phyloP scores from a whole-genome alignment of 2,113 vertebrate species.

The Pomatostomus ruficeps region DNA sequence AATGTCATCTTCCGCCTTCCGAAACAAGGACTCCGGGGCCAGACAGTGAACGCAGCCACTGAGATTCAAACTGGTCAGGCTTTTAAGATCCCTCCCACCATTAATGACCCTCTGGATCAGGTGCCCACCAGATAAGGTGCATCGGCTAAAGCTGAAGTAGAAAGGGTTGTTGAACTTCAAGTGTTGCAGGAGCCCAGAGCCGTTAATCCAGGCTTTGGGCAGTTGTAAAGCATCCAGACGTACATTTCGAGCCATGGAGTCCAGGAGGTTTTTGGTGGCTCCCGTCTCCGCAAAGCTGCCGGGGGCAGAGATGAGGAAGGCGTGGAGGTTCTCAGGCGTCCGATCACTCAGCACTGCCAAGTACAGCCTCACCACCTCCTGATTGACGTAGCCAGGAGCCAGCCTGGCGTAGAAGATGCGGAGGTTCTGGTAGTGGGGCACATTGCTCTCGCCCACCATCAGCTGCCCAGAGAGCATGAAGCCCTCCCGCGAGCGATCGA shows the following conservation, averaged over 20 bases:
- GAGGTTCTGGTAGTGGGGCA: constrained; percentile 94
- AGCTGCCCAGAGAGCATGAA: constrained; percentile 87
- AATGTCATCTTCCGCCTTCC: constrained; percentile 86
- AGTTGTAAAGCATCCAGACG: constrained; percentile 89
- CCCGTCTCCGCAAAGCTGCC: constrained; percentile 85
- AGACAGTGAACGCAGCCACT: constrained; percentile 86
- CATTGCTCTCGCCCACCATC: constrained; percentile 96
- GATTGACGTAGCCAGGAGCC: constrained; percentile 93
- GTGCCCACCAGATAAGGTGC: constrained; percentile 80
- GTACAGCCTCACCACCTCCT: constrained; percentile 92
- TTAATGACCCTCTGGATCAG: constrained; percentile 84
- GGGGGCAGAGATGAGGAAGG: constrained; percentile 90
- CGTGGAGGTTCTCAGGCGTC: constrained; percentile 84
- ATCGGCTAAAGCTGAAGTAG: constrained; percentile 93
- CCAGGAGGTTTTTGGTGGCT: constrained; percentile 83
- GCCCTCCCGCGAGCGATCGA: constrained; percentile 87
- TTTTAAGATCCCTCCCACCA: constrained; percentile 77
- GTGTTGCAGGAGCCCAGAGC: constrained; percentile 81
- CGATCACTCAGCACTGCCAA: constrained; percentile 91
- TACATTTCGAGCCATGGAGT: constrained; percentile 83
- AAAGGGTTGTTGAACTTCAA: constrained; percentile 86
- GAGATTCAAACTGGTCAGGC: constrained; percentile 87
- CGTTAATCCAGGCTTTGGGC: constrained; percentile 88
- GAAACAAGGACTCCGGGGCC: constrained; percentile 75
- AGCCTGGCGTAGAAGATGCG: constrained; percentile 89